A percentile compares a stretch with the other conserved stretches of the same genome.
These are phyloP conservation scores for Drosophila littoralis DNA, from an alignment of 1,140 invertebrate species.

Conservation along the genomic window DNA sequence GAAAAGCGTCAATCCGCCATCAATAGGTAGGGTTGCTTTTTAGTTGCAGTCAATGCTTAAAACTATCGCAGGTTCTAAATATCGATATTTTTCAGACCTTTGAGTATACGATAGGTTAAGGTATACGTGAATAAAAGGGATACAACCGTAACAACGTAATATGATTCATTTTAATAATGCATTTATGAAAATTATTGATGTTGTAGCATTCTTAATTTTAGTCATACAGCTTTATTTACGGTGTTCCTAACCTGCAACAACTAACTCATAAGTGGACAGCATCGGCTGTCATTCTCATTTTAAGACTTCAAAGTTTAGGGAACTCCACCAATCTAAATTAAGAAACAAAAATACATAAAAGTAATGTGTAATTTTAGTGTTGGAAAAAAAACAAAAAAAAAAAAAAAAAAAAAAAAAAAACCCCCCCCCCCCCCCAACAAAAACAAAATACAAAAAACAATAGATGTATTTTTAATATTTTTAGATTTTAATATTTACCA, in stretches of 20 bases:
- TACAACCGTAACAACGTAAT: neutral
- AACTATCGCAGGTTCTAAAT: slow-evolving; percentile 18
- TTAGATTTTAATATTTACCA: neutral
- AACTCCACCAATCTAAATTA: neutral
- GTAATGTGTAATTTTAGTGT: neutral
- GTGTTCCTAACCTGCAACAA: too few species aligned
- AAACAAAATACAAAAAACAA: too few species aligned
- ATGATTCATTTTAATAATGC: neutral
- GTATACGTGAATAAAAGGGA: neutral
- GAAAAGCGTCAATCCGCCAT: slow-evolving; percentile 78
- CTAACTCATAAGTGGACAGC: neutral
- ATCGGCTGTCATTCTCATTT: neutral
- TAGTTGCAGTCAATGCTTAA: slow-evolving; percentile 9
- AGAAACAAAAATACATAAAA: neutral
- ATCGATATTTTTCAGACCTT: slow-evolving; percentile 30
- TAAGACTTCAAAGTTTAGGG: neutral
- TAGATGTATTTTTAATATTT: neutral
- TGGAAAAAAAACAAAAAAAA: too few species aligned
- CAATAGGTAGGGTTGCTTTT: slow-evolving; percentile 64
- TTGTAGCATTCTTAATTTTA: too few species aligned
- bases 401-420: too few species aligned
- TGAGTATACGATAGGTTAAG: neutral
- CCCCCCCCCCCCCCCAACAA: too few species aligned
- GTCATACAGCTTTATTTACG: too few species aligned
- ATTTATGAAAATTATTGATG: too few species aligned